Base-by-base conservation (phyloP, 2,797 vertebrate species). In the Thripadectes ignobilis region DNA sequence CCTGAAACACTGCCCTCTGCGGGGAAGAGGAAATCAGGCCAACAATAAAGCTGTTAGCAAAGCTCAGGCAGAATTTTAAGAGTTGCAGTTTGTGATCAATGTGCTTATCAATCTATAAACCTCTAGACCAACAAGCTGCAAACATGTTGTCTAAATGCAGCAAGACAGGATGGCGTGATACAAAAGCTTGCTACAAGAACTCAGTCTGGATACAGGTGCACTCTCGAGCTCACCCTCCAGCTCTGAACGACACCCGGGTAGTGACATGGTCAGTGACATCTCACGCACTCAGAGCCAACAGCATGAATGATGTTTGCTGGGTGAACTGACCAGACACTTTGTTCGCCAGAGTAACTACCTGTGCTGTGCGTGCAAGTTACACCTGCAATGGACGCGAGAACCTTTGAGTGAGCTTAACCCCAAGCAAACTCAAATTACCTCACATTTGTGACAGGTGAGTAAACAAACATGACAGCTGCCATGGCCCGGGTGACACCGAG, bases 1-100 rank as follows among this genome's bases (percentile, higher is more conserved):
- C 99, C 97, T 99, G 99, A 97, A 99, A 99, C 95, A 99, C 99
- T 29, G 99, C 98, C 98, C 98, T 99, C 99, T 99, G 97, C 93
- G 94, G 96, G 87, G 41, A 95, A 52, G 68, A 96, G 23, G 21
- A 93, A 92, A 98, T n/a, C 23, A 85, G 32, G 92, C 24, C 13
- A 75, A 54, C 23, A 57, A 26, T 46, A 46, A 18, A 78, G 1
- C 16, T 4, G 20, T 92, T 32, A 15, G 83, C 59, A 77, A 92
- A 91, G 61, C 38, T 78, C 13, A 5, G n/a, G 38, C 51, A 66
- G 51, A 54, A 49, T 21, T 46, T 48, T 38, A 78, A 66, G 65
- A 58, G 16, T 1, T 45, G 49, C 1, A 15, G 26, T 21, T 79
- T 2, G 19, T 20, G 26, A 69, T 43, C 3, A 0, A 62, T 21